Conservation (phyloP, 1,140 invertebrate species). For the Lasioglossum baleicum region DNA sequence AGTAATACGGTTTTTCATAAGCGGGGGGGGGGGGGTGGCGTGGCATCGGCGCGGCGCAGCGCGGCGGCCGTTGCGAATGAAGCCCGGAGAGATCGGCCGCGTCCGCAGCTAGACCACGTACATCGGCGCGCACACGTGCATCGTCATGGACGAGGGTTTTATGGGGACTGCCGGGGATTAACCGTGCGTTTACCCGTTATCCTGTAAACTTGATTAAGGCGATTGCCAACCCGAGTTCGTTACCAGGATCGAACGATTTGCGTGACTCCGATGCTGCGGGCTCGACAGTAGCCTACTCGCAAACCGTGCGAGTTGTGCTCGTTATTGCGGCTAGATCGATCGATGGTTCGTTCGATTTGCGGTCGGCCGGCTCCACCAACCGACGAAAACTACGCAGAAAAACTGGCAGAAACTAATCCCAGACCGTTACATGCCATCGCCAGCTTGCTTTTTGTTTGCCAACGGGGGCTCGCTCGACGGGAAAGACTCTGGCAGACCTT, state of each 20-base stretch:
- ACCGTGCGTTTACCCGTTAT: conserved; percentile 58
- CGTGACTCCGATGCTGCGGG: conserved; percentile 39
- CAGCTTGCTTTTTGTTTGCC: no score
- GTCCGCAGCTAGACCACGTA: conserved; percentile 5
- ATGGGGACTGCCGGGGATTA: conserved; percentile 40
- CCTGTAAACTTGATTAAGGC: conserved; percentile 60
- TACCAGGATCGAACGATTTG: conserved; percentile 53
- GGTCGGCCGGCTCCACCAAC: background rate
- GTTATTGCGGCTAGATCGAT: conserved; percentile 38
- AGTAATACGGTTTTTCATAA: conserved; percentile 13
- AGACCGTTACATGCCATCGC: background rate
- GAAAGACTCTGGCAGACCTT: background rate
- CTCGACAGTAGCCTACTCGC: background rate
- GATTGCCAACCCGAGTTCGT: conserved; percentile 55
- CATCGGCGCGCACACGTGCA: background rate
- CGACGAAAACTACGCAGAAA: conserved; percentile 14
- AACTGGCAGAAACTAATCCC: conserved; percentile 8
- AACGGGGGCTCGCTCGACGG: no score
- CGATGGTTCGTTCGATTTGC: conserved; percentile 21
- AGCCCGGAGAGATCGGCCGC: background rate
- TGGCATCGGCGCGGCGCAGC: no score
- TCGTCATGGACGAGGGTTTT: conserved; percentile 32
- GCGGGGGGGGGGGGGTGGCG: background rate
- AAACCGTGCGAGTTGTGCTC: background rate
- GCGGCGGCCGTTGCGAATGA: no score